phyloP scores from a whole-genome alignment of 2,113 vertebrate genomes.

The Prunella fulvescens region DNA sequence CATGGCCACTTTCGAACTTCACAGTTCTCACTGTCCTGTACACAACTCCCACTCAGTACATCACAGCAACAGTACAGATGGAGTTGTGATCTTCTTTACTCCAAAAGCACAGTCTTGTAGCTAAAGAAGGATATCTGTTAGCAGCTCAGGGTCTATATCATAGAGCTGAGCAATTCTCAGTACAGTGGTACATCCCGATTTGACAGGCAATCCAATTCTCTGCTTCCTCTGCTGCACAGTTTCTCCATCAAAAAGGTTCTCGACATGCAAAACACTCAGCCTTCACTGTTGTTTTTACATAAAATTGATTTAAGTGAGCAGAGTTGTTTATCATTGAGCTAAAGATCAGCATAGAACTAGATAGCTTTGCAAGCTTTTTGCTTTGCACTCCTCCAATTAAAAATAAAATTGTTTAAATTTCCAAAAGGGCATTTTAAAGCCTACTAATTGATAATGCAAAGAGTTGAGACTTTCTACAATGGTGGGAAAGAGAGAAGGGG shows the following conservation, averaged over 20 bases:
- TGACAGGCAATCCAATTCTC: background rate
- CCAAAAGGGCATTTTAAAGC: background rate
- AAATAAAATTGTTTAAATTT: background rate
- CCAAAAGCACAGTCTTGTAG: slow-evolving; percentile 65
- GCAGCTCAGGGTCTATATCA: slow-evolving; percentile 54
- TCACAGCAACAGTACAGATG: slow-evolving; percentile 64
- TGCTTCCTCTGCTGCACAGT: background rate
- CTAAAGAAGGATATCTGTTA: slow-evolving; percentile 67
- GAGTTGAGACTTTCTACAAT: background rate
- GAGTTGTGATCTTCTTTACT: slow-evolving; percentile 66
- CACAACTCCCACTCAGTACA: slow-evolving; percentile 67
- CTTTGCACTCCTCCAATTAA: background rate
- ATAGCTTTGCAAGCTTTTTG: background rate
- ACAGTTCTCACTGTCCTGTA: slow-evolving; percentile 67
- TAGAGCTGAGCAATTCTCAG: slow-evolving; percentile 51
- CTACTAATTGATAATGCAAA: background rate
- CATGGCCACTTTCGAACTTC: slow-evolving; percentile 52
- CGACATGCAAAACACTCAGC: background rate
- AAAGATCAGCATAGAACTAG: background rate
- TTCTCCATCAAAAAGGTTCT: background rate
- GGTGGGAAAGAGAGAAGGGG: background rate
- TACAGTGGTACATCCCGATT: background rate
- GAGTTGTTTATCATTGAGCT: background rate
- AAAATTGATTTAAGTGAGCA: background rate
- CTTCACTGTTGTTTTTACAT: background rate